Evolutionary conservation across 2,113 vertebrate species (phyloP), one percentile per base, ranked within the genome.

Genomic region (Larimichthys polyactis): DNA sequence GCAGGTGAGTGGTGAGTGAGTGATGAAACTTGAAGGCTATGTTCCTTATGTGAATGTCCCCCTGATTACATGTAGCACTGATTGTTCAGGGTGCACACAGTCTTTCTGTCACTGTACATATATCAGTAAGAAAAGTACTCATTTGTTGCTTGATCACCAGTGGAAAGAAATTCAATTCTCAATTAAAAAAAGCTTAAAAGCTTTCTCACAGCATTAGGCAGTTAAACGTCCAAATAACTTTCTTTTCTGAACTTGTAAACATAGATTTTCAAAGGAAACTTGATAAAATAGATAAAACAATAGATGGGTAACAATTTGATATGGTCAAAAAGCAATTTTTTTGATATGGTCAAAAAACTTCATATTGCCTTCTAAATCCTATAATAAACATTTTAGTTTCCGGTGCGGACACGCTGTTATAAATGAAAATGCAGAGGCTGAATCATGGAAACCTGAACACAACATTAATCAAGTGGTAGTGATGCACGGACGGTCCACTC

Each of bases 1-100:
- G 27, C 68, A 60, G 71, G 74, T 87, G 27, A 80, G 70, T 79
- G 71, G 74, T 87, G 27, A 80, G 70, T 79, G 78, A 85, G 63
- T 79, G 84, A 68, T 84, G 24, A 81, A 46, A 44, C 58, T 27
- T 43, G 4, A 75, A 74, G 58, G 64, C 54, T 62, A 24, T 49
- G 58, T 79, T 29, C n/a, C 32, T 58, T 57, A 27, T 27, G 52
- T 73, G 58, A 81, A 81, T 67, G n/a, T 27, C 44, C 22, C 48
- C 51, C 70, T 78, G 59, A 90, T 85, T 71, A 57, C 51, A 57
- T 11, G 51, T 36, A 76, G 79, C 57, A 17, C 49, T 75, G 74
- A 79, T 81, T 65, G 71, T 51, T 71, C 17, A 20, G 59, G 11
- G 46, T 40, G 54, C 9, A 29, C 58, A 11, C 11, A 9, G 40